Evolutionary conservation across 2,888 invertebrate species (phyloP).

Genomic region (Watsonalla binaria): DNA sequence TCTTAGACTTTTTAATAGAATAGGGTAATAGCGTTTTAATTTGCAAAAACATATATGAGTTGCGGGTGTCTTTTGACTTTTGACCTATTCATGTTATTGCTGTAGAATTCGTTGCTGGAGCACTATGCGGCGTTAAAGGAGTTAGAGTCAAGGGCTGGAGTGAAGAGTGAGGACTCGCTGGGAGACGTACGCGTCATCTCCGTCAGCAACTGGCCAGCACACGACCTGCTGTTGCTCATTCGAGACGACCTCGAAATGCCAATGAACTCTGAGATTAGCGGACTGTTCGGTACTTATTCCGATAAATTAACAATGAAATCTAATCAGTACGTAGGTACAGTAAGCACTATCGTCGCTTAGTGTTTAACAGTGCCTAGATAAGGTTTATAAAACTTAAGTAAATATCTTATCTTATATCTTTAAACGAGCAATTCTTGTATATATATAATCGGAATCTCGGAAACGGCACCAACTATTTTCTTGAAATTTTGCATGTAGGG

Average conservation of each 20-base stretch:
- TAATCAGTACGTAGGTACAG: not conserved
- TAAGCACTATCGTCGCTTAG: not conserved
- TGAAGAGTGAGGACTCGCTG: constrained; percentile 37
- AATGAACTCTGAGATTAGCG: constrained; percentile 39
- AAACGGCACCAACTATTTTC: no score
- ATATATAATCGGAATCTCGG: no score
- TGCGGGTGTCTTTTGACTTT: no score
- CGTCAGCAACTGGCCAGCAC: constrained; percentile 57
- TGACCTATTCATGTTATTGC: constrained; percentile 5
- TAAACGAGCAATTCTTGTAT: no score
- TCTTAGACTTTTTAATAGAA: no score
- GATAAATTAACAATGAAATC: not conserved
- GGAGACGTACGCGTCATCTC: constrained; percentile 60
- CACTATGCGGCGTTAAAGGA: constrained; percentile 54
- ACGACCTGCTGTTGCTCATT: constrained; percentile 55
- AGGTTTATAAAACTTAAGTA: no score
- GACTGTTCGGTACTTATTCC: constrained; percentile 43
- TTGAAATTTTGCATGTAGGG: no score
- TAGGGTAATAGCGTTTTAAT: no score
- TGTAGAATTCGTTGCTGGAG: constrained; percentile 53
- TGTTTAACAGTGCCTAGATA: no score
- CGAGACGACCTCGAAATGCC: constrained; percentile 43
- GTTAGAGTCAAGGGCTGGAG: constrained; percentile 47
- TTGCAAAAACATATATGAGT: not conserved
- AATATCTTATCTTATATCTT: no score